Percentiles rank a stretch among this genome's conserved stretches.
Evolutionary conservation across 1,140 invertebrate genomes (phyloP).

Genomic region (Saccostrea echinata): DNA sequence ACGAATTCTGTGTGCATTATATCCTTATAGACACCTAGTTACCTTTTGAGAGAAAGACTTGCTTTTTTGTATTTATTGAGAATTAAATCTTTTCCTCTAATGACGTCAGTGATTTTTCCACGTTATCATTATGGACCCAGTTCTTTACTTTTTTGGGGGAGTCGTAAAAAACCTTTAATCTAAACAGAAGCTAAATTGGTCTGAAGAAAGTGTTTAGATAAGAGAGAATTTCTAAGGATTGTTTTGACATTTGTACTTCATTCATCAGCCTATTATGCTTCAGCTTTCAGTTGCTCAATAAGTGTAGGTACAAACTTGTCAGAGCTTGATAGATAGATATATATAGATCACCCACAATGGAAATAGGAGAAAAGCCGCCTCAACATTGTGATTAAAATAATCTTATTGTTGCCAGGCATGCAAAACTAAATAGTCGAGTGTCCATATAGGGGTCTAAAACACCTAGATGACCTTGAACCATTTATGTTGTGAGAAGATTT

Average conservation of each 20-base stretch:
- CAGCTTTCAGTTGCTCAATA: conserved; percentile 26
- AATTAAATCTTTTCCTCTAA: background rate
- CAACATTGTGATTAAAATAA: conserved; percentile 5
- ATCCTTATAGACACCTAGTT: background rate
- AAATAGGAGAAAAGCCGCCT: background rate
- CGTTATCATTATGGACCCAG: background rate
- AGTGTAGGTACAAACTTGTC: conserved; percentile 18
- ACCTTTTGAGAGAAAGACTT: background rate
- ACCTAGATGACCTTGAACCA: background rate
- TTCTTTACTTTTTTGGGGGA: background rate
- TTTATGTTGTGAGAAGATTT: too few species aligned
- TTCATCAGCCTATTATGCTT: conserved; percentile 8
- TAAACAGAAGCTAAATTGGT: conserved; percentile 17
- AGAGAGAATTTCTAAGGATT: conserved; percentile 28
- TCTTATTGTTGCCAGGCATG: conserved; percentile 13
- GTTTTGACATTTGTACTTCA: conserved; percentile 11
- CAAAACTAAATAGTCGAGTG: background rate
- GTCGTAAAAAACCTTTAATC: conserved; percentile 29
- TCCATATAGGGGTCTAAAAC: background rate
- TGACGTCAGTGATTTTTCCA: background rate
- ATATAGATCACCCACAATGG: background rate
- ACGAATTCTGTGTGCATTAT: background rate
- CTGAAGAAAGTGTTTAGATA: conserved; percentile 15
- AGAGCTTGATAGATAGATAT: conserved; percentile 3
- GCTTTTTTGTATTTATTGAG: background rate